These are phyloP conservation scores for Psittacula echo DNA, from an alignment of 2,797 vertebrate species.

Conservation along the genomic window DNA sequence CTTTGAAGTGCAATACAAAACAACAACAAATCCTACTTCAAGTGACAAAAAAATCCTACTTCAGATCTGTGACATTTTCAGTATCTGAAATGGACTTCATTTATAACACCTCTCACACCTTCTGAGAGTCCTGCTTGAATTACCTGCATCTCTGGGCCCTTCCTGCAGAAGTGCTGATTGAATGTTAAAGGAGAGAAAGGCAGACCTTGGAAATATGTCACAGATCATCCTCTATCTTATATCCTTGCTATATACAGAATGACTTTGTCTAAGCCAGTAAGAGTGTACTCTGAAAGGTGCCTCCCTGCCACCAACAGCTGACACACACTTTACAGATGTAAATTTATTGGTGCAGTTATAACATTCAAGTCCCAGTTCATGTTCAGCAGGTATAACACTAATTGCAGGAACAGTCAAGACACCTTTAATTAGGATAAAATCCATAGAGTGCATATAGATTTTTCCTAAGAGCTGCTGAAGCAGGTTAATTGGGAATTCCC, in stretches of 20 bases:
- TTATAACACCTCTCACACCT: slow-evolving; percentile 5
- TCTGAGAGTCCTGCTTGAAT: background rate
- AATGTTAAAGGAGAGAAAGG: background rate
- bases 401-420: slow-evolving; percentile 10
- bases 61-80: background rate
- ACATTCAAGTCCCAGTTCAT: background rate
- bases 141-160: background rate
- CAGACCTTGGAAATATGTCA: background rate
- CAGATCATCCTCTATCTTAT: background rate
- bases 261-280: background rate
- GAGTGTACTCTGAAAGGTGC: background rate
- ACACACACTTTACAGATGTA: background rate
- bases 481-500: slow-evolving; percentile 25
- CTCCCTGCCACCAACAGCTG: background rate
- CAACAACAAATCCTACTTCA: background rate
- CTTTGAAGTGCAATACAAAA: background rate
- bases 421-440: slow-evolving; percentile 35
- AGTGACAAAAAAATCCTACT: background rate
- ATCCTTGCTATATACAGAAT: background rate
- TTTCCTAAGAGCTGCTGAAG: background rate
- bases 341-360: background rate
- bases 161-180: slow-evolving; percentile 3
- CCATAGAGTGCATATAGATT: background rate
- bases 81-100: background rate
- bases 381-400: background rate